Conservation (phyloP, 2,113 vertebrate species). For the Hemiprocne comata region DNA sequence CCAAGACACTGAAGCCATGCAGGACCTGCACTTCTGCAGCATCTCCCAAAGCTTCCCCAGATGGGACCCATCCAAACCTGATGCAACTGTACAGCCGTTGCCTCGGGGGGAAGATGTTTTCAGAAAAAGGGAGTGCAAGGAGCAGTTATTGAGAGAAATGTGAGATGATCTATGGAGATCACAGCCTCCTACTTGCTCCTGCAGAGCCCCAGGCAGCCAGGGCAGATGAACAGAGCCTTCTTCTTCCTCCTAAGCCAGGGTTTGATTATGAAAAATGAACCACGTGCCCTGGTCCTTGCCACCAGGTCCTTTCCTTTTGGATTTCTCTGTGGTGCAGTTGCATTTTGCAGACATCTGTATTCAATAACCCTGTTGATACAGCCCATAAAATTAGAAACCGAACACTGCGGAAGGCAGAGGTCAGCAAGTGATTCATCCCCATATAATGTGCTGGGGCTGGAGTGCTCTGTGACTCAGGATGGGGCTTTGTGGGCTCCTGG, state of each 20-base stretch:
- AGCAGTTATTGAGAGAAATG: background rate
- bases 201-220: background rate
- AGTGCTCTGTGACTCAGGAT: background rate
- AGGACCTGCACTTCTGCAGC: background rate
- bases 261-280: slow-evolving; percentile 41
- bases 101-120: background rate
- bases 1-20: too few relatives aligned
- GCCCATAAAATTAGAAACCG: slow-evolving; percentile 75
- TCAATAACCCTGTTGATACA: slow-evolving; percentile 71
- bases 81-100: background rate
- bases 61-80: background rate
- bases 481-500: slow-evolving; percentile 25
- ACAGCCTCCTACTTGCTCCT: background rate
- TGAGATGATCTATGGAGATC: background rate
- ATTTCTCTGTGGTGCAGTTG: slow-evolving; percentile 52
- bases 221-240: background rate
- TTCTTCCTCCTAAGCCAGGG: background rate
- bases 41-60: background rate
- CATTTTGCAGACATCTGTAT: slow-evolving; percentile 74
- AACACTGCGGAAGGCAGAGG: slow-evolving; percentile 69
- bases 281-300: background rate
- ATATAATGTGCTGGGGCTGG: slow-evolving; percentile 45
- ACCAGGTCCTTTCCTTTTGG: slow-evolving; percentile 27
- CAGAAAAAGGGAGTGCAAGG: background rate
- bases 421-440: slow-evolving; percentile 70